Evolutionary conservation across 2,797 vertebrate species (phyloP), one percentile per base, ranked within the genome.

Genomic region (Cuculus canorus): DNA sequence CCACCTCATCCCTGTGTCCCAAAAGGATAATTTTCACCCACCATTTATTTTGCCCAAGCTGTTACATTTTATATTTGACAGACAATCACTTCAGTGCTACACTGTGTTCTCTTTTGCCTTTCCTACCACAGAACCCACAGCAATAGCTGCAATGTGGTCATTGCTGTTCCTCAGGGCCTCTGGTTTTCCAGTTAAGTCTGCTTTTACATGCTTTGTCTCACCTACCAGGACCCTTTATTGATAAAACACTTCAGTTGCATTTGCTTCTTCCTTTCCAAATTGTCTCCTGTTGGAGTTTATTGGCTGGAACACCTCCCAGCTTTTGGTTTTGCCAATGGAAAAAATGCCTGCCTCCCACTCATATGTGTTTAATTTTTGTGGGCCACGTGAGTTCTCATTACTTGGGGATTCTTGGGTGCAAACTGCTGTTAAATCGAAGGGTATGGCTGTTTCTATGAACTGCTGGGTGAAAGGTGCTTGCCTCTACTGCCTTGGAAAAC

Each of bases 191-290:
- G 11, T 60, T 53, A 56, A 75, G 48, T 72, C 82, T 32, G 27
- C 13, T 69, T 76, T 47, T 28, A 35, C 6, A 2, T 53, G 12
- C 17, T 35, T 21, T 64, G 0, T 39, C 33, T 63, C 63, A n/a
- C 13, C 1, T 47, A 25, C 30, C 83, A 54, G 41, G 23, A 25
- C 48, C 41, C 59, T 90, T 77, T 66, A 11, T 27, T 52, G n/a
- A 63, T 69, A 53, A 45, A 81, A 54, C 8, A 50, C 50, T 57
- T 73, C n/a, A 21, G 15, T n/a, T 78, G 30, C 30, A 70, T 95
- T 82, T 82, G n/a, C 32, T 41, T 86, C 60, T 63, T 57, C 52
- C 59, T 91, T 75, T 79, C 78, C 71, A 66, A 24, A 60, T 80
- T 63, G 7, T 54, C 37, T 80, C 56, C 60, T 77, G 17, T 47